A percentile compares a stretch with the other conserved stretches of the same genome.
Evolutionary conservation across 2,888 invertebrate species (phyloP).

Genomic region (Asteroscopus sphinx): DNA sequence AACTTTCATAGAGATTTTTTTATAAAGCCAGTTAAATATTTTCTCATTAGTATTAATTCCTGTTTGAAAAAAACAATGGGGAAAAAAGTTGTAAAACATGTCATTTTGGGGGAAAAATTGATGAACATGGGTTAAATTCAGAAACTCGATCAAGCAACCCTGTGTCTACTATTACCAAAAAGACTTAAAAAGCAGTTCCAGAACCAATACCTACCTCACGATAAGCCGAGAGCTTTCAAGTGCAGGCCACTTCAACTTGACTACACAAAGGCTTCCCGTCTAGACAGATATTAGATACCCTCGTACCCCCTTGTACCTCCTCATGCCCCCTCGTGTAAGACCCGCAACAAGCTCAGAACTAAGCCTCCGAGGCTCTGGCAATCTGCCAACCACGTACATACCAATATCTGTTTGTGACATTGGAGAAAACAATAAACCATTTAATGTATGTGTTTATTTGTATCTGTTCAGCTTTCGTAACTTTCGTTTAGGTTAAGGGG

Average conservation of each 20-base stretch:
- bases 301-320: too few species aligned
- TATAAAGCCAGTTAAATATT: too few species aligned
- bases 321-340: conserved; percentile 7
- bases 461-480: conserved; percentile 1
- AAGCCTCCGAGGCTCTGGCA: conserved; percentile 30
- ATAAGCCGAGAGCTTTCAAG: conserved; percentile 20
- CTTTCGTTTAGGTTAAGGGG: conserved; percentile 4
- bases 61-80: too few species aligned
- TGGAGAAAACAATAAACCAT: conserved; percentile 4
- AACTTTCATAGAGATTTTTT: too few species aligned
- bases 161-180: too few species aligned
- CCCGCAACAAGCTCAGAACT: conserved; percentile 42
- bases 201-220: conserved; percentile 11
- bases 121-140: too few species aligned
- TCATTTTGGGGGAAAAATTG: too few species aligned
- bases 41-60: too few species aligned
- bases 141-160: too few species aligned
- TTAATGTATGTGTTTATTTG: conserved; percentile 13
- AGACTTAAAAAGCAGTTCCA: neutral
- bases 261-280: conserved; percentile 34
- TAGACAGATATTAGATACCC: conserved; percentile 42
- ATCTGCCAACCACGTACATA: conserved; percentile 30
- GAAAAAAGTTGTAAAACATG: too few species aligned
- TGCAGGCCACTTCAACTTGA: conserved; percentile 12
- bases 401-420: conserved; percentile 44